Base-by-base conservation (phyloP, 1,140 invertebrate genomes). In the Spodoptera litura region DNA sequence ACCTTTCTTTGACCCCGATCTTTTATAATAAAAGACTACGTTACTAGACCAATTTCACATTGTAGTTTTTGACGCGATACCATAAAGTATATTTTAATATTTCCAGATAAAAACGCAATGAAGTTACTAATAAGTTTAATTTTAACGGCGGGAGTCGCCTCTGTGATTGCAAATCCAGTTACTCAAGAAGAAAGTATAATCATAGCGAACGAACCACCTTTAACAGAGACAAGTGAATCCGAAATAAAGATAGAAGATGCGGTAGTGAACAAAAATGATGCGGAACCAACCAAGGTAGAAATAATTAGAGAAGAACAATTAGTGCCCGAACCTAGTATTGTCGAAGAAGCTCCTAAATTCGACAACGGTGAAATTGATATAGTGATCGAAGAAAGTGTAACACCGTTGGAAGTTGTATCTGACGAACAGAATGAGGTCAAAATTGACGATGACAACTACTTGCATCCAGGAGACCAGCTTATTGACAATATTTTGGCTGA, bases 31-130 rank as follows among this genome's bases (percentile, higher is more conserved):
- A 88, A 91, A 84, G 87, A 72, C 64, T 72, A 52, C 62, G 56
- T 62, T 15, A 64, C 68, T 58, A 15, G 51, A 52, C 55, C 66
- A 55, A 73, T 12, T 81, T 64, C 64, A 80, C 76, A 78, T 53
- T 77, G 53, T 55, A 76, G 9, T 72, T 15, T 75, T 64, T 55
- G 38, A 27, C 71, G 56, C 51, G 20, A 72, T 25, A 77, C 70
- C 62, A 62, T 64, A 35, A 38, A 12, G 31, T 58, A 76, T 8
- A 77, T 25, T 52, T 77, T 15, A 58, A 52, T 80, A 78, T 25
- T 92, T 90, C 58, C 87, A 93, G 91, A 85, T 83, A 88, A 88
- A 87, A 93, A 89, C 38, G 38, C 38, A 87, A 93, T 93, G 91
- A 91, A 90, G 75, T 81, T 20, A 12, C n/a, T 25, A 15, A 64